Evolutionary conservation across 2,113 vertebrate genomes (phyloP), one percentile per base, ranked within the genome.

Genomic region (Myrmophylax atrothorax): DNA sequence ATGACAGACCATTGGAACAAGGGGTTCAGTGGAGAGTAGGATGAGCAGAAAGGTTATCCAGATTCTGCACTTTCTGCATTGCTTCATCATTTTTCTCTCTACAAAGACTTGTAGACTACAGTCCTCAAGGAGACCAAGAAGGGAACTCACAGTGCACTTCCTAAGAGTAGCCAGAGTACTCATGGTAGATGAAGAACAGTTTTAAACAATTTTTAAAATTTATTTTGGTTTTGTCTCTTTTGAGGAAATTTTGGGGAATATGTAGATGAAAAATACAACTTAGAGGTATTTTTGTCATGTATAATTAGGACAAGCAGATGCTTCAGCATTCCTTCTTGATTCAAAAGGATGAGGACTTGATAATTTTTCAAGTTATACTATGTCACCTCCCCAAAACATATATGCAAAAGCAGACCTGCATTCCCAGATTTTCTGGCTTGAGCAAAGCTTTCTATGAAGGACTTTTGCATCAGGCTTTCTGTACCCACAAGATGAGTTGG

Each of bases 1-100:
- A 58, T 90, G 86, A 81, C 72, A 87, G 77, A 68, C n/a, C 26
- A 44, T 64, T 94, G 82, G 81, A 88, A 26, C 9, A 31, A 81
- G 28, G 52, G 2, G 37, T 42, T 13, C 95, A 72, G 47, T 37
- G 89, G 49, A 64, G 64, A 91, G 77, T 56, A 94, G 82, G 87
- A 77, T 24, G 42, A 89, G 53, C 9, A 86, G 88, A 89, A 68
- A 82, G 12, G 14, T 47, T 63, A 47, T 44, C n/a, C 24, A 40
- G 14, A 33, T 60, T 75, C 77, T 76, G 7, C 18, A 24, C 23
- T 92, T 67, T 87, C 56, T 84, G 5, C n/a, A 19, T 26, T 29
- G 19, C 12, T 79, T 64, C 37, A 14, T 20, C 26, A 15, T 7
- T 35, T n/a, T 25, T 22, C 23, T 28, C 49, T n/a, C 38, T 56